These are phyloP conservation scores for Aleadryas rufinucha DNA, from an alignment of 2,113 vertebrate genomes.

Conservation along the genomic window DNA sequence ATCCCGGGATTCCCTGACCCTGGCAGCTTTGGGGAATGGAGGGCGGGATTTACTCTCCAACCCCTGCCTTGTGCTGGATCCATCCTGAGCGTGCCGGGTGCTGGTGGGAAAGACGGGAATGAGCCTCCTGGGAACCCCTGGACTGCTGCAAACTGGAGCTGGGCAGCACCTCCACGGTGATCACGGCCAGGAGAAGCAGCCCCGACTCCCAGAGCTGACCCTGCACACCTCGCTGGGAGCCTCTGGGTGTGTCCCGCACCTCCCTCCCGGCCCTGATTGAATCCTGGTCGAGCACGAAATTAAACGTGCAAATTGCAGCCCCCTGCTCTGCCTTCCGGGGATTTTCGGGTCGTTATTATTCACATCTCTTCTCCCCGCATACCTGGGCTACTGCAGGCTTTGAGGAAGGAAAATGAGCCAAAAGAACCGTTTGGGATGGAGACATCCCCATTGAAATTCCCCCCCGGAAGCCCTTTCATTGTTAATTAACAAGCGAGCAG, in stretches of 20 bases:
- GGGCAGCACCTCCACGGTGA: not conserved
- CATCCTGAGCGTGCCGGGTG: not conserved
- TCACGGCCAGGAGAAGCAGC: not conserved
- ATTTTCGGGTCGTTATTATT: not conserved
- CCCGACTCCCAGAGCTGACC: not conserved
- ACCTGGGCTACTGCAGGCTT: not conserved
- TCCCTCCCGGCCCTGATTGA: not conserved
- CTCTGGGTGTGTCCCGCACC: not conserved
- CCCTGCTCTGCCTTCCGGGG: not conserved
- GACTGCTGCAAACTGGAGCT: not conserved
- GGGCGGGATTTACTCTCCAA: not conserved
- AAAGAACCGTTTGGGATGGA: not conserved
- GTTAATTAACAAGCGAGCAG: not conserved
- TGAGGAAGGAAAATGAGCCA: not conserved
- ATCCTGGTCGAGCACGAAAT: not conserved
- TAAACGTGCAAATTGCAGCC: not conserved
- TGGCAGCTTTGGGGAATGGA: not conserved
- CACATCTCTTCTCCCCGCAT: not conserved
- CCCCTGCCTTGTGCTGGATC: not conserved
- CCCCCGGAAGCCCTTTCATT: not conserved
- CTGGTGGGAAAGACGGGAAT: not conserved
- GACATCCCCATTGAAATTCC: not conserved
- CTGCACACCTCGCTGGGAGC: not conserved
- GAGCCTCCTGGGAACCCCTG: not conserved
- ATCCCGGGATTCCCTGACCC: not conserved